Conservation (phyloP, 1,140 invertebrate species). For the Lanistes nyassanus region DNA sequence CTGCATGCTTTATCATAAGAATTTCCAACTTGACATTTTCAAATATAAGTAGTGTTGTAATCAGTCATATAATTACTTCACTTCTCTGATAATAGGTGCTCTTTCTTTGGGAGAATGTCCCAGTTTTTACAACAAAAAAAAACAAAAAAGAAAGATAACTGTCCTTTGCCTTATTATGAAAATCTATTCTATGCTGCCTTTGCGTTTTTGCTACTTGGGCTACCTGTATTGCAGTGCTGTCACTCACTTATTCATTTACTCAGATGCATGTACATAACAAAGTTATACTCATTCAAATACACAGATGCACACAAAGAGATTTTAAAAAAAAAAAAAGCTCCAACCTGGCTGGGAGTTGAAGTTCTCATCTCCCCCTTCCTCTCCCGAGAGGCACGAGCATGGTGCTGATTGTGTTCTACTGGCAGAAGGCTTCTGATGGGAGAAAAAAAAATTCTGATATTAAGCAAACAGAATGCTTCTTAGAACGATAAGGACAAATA, state of each 20-base stretch:
- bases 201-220: background rate
- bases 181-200: too few species aligned
- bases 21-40: too few species aligned
- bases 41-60: too few species aligned
- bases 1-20: too few species aligned
- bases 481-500: too few species aligned
- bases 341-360: slow-evolving; percentile 23
- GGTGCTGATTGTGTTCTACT: slow-evolving; percentile 30
- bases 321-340: background rate
- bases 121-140: too few species aligned
- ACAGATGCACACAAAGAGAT: background rate
- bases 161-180: too few species aligned
- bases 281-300: background rate
- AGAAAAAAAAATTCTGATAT: background rate
- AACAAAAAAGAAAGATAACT: too few species aligned
- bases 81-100: too few species aligned
- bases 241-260: background rate
- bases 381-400: slow-evolving; percentile 25
- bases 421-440: slow-evolving; percentile 16
- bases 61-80: too few species aligned
- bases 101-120: too few species aligned
- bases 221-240: background rate
- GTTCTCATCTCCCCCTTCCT: slow-evolving; percentile 30
- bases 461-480: too few species aligned
- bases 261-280: slow-evolving; percentile 9